Base-by-base conservation (phyloP, 2,113 vertebrate species). In the Saimiri boliviensis region DNA sequence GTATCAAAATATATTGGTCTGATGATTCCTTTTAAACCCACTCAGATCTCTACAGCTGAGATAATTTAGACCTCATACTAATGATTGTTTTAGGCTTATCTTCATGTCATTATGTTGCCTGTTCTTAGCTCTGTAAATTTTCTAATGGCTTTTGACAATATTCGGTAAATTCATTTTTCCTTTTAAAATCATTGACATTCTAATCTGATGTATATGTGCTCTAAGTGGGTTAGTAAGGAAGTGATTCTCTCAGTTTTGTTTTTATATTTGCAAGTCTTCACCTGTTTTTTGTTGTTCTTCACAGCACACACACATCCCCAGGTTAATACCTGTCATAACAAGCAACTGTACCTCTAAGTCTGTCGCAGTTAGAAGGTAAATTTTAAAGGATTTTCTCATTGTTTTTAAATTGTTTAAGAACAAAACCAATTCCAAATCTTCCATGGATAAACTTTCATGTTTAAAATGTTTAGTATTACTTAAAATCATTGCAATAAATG, bases 321-420 rank as follows among this genome's bases (percentile, higher is more conserved):
- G 99, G 82, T 99, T 99, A 97, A 99, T 99, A 98, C 99, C 99
- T 92, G 99, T 99, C 98, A 99, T 99, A 98, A 99, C 99, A 97
- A 99, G 99, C 98, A 99, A 99, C 98, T 99, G 99, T 98, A 99
- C 99, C 91, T 99, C 99, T 96, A 99, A 99, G 97, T 99, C 99
- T 83, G 99, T 99, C 14, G 99, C 99, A 32, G 99, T 99, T 96
- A 99, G 99, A 99, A 99, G 99, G 99, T 99, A 98, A 99, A 98
- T 42, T 82, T 91, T 58, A 74, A 85, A 89, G 37, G 35, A 11
- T 93, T 93, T 96, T n/a, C 66, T 97, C 47, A 27, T 60, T 86
- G 20, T 73, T 4, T 85, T 83, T 73, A n/a, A 12, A 23, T 88
- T 86, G 30, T 81, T 93, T 89, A 9, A 25, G 35, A 94, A 80